Evolutionary conservation across 2,113 vertebrate species (phyloP).

Genomic region (Podarcis raffonei): DNA sequence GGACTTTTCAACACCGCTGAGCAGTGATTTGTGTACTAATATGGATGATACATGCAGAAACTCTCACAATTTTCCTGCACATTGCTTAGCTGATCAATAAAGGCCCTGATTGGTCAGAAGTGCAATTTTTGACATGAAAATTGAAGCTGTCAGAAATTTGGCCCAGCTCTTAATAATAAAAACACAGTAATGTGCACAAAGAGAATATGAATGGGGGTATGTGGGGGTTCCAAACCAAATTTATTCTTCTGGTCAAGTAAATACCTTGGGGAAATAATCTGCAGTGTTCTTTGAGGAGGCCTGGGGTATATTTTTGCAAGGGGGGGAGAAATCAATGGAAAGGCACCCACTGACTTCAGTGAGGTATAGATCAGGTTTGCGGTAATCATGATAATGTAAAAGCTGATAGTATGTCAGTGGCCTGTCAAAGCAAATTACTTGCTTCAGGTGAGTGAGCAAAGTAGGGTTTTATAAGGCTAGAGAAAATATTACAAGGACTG

Average conservation of each 20-base stretch:
- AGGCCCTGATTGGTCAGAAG: background rate
- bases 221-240: background rate
- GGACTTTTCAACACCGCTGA: background rate
- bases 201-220: background rate
- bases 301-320: background rate
- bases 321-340: background rate
- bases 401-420: background rate
- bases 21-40: background rate
- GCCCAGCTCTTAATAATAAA: background rate
- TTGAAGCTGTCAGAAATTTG: background rate
- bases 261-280: background rate
- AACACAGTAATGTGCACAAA: background rate
- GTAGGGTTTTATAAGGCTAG: background rate
- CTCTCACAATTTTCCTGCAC: background rate
- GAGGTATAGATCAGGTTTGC: background rate
- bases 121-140: background rate
- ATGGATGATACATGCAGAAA: background rate
- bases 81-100: background rate
- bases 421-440: constrained; percentile 20
- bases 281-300: background rate
- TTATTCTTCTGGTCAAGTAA: background rate
- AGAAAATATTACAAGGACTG: background rate
- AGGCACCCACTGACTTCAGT: background rate
- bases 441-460: constrained; percentile 21
- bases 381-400: constrained; percentile 11